Evolutionary conservation across 2,888 invertebrate genomes (phyloP).

Genomic region (Drosophila atroscutellata): DNA sequence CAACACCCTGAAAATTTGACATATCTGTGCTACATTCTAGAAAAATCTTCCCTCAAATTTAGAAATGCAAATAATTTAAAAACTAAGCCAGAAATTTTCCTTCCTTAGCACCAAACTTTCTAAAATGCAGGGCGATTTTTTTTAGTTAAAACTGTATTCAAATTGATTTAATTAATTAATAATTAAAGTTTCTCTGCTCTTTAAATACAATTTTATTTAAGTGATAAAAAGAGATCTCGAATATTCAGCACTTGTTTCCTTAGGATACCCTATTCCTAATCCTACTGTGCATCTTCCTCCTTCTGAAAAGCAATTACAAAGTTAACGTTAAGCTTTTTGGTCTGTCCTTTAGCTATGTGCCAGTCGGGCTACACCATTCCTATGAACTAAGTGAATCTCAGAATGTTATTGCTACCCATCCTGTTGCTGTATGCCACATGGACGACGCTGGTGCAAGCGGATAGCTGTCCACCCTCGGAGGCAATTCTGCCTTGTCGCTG

Average conservation of each 20-base stretch:
- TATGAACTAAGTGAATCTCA: slow-evolving; percentile 40
- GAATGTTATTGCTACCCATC: slow-evolving; percentile 56
- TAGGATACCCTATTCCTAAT: neutral
- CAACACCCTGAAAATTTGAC: neutral
- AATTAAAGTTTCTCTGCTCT: neutral
- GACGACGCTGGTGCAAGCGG: slow-evolving; percentile 45
- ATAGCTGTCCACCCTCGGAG: slow-evolving; percentile 90
- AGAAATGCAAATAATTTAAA: neutral
- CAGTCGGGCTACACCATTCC: slow-evolving; percentile 15
- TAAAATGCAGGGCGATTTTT: neutral
- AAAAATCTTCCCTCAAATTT: neutral
- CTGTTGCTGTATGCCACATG: slow-evolving; percentile 49
- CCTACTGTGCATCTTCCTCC: neutral
- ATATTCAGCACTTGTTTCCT: neutral
- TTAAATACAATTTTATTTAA: neutral
- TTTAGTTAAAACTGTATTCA: neutral
- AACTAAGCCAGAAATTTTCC: neutral
- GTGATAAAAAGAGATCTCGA: no score
- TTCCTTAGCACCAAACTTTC: neutral
- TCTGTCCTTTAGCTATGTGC: slow-evolving; percentile 55
- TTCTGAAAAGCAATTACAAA: neutral
- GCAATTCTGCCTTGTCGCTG: slow-evolving; percentile 93
- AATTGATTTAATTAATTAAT: neutral
- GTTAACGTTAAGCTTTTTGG: neutral
- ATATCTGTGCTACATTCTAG: neutral